These are phyloP conservation scores for Diplodus sargus DNA, from an alignment of 2,797 vertebrate genomes.

Conservation along the genomic window DNA sequence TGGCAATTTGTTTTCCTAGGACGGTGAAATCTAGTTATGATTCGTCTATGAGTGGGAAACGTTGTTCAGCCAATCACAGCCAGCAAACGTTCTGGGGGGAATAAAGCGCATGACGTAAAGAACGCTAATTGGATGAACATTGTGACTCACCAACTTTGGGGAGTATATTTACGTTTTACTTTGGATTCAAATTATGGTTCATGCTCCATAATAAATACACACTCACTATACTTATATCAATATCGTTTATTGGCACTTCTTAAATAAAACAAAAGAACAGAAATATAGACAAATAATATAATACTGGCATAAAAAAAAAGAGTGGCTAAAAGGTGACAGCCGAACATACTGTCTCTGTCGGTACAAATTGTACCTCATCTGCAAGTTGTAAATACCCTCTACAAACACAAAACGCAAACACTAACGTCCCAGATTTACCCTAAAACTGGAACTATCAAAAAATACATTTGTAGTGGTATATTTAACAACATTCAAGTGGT, in stretches of 20 bases:
- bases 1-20: too few species aligned
- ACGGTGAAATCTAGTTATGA: too few species aligned
- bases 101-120: too few species aligned
- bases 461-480: constrained; percentile 63
- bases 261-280: constrained; percentile 71
- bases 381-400: constrained; percentile 40
- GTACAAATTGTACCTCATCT: constrained; percentile 38
- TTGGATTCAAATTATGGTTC: background rate
- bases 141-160: too few species aligned
- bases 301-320: constrained; percentile 64
- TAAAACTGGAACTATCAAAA: constrained; percentile 62
- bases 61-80: too few species aligned
- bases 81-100: too few species aligned
- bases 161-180: background rate
- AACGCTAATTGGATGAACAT: too few species aligned
- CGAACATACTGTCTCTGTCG: constrained; percentile 31
- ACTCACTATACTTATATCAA: constrained; percentile 43
- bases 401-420: constrained; percentile 50
- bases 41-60: too few species aligned
- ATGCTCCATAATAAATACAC: background rate
- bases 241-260: constrained; percentile 79
- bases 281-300: constrained; percentile 68
- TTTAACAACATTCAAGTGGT: constrained; percentile 68
- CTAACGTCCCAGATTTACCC: constrained; percentile 42
- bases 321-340: constrained; percentile 46